These are phyloP conservation scores for Rhopalosiphum maidis DNA, from an alignment of 1,140 invertebrate species.

Conservation along the genomic window DNA sequence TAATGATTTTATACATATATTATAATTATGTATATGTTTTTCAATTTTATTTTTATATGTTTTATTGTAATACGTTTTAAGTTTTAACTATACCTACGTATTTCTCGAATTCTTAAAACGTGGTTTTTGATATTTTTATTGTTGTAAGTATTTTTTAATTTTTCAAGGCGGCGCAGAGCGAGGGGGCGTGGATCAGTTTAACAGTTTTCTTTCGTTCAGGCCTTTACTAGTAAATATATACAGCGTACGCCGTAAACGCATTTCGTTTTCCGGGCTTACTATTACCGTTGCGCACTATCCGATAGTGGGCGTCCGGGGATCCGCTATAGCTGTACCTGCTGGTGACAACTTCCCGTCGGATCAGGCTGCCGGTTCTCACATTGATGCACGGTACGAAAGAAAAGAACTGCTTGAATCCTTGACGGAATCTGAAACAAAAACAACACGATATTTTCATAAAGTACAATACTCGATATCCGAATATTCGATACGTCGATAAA, in stretches of 20 bases:
- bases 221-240: background rate
- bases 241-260: background rate
- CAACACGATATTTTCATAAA: background rate
- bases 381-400: conserved; percentile 79
- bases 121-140: too few relatives aligned
- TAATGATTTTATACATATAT: too few relatives aligned
- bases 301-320: conserved; percentile 72
- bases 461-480: background rate
- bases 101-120: too few relatives aligned
- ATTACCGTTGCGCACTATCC: conserved; percentile 75
- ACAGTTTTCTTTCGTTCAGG: background rate
- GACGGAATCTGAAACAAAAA: conserved; percentile 73
- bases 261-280: background rate
- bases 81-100: too few relatives aligned
- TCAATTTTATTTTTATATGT: too few relatives aligned
- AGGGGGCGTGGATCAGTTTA: background rate
- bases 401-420: conserved; percentile 87
- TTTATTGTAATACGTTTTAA: too few relatives aligned
- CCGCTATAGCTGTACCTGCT: conserved; percentile 72
- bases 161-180: background rate
- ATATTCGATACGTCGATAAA: background rate
- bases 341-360: conserved; percentile 71
- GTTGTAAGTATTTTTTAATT: background rate
- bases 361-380: conserved; percentile 71
- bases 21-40: too few relatives aligned